Evolutionary conservation across 64 coral and sea anemone species (phyloP), one percentile per base, ranked within the genome.

Genomic region (Anthopleura sola): DNA sequence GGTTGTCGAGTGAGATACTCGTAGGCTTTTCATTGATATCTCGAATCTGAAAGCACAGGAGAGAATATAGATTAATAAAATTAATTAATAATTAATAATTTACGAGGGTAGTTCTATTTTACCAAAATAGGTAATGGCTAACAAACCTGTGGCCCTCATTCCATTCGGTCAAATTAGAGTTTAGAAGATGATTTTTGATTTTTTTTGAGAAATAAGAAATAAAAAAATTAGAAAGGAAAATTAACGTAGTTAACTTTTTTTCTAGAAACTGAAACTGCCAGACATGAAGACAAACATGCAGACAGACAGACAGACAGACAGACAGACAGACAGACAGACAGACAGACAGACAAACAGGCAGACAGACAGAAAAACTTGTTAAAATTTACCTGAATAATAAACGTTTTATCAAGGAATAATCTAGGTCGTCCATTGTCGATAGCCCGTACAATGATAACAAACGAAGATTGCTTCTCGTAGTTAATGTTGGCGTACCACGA

Each of bases 1-100:
- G 19, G 23, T 82, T 77, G 17, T 37, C 24, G 10, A 93, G 74
- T 19, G 49, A 33, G 16, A 93, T 85, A n/a, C 78, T 38, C 18
- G 80, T 93, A 26, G 91, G 91, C 49, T 69, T 32, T 74, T 93
- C 91, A n/a, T 93, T 93, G 37, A 93, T 82, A 33, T 93, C 86
- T 71, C 66, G 66, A 34, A 71, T 71, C 66, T 71, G 66, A 1
- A 13, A 34, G 16, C 12, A 53, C 12, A 71, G 6, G 19, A 62
- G 58, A 21, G 55, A 56, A 56, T 20, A 56, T 20, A 4, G 3
- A 56, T 0, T 18, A 56, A 62, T 3, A 69, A 69, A 10, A 14
- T 3, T 32, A 0, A 71, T 71, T 15, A 33, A 32, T 23, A 13
- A 14, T 34, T 2, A 71, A 17, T 29, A 17, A 2, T 16, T 71